Evolutionary conservation across 2,797 vertebrate species (phyloP).

Genomic region (Amblyopsis hoosieri): DNA sequence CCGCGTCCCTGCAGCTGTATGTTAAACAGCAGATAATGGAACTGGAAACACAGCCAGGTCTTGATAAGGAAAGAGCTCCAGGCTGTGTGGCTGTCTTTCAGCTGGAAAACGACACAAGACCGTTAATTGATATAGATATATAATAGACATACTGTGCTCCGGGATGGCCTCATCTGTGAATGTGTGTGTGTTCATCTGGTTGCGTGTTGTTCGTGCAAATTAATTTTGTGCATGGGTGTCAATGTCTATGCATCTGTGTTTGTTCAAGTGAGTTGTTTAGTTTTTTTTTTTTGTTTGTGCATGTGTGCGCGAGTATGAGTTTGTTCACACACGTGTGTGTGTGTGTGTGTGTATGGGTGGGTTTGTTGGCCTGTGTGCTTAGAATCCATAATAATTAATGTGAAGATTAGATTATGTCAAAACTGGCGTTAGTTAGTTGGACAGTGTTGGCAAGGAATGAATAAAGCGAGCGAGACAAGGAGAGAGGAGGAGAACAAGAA

Average conservation of each 20-base stretch:
- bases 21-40: slow-evolving; percentile 27
- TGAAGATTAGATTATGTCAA: slow-evolving; percentile 59
- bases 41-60: slow-evolving; percentile 18
- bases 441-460: slow-evolving; percentile 15
- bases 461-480: background rate
- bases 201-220: slow-evolving; percentile 11
- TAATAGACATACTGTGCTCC: slow-evolving; percentile 9
- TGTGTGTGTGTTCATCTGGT: slow-evolving; percentile 6
- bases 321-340: background rate
- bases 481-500: background rate
- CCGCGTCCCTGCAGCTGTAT: slow-evolving; percentile 21
- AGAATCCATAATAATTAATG: slow-evolving; percentile 50
- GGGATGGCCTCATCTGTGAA: slow-evolving; percentile 13
- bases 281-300: background rate
- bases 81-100: slow-evolving; percentile 9
- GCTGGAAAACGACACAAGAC: slow-evolving; percentile 16
- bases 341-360: no score
- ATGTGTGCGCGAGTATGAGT: slow-evolving; percentile 5
- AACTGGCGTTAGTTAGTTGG: slow-evolving; percentile 30
- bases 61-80: slow-evolving; percentile 29
- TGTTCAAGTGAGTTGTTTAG: background rate
- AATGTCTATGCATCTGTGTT: background rate
- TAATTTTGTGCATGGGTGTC: slow-evolving; percentile 1
- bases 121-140: slow-evolving; percentile 45
- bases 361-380: background rate